Percentiles rank a stretch among this genome's conserved stretches.
Conservation (phyloP, 2,888 invertebrate genomes). For the Monochamus alternatus region DNA sequence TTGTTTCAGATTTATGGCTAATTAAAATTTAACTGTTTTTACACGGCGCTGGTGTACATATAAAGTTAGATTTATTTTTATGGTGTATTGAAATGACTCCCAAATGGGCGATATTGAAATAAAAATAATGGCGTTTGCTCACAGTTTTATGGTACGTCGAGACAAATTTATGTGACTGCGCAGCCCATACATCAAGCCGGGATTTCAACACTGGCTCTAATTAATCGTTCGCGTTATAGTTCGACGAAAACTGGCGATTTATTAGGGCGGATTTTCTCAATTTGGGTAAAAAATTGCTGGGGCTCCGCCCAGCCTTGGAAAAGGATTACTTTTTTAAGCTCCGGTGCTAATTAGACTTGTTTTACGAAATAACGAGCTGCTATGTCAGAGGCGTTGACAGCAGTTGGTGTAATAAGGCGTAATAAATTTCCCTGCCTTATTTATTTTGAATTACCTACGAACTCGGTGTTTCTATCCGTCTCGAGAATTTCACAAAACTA, state of each 20-base stretch:
- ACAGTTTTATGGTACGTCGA: slow-evolving; percentile 54
- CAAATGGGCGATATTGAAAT: slow-evolving; percentile 53
- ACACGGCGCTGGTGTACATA: slow-evolving; percentile 28
- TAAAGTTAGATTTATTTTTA: slow-evolving; percentile 42
- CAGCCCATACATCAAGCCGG: slow-evolving; percentile 52
- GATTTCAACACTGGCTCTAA: slow-evolving; percentile 59
- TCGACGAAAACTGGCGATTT: slow-evolving; percentile 56
- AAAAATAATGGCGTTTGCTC: slow-evolving; percentile 55
- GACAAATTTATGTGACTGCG: slow-evolving; percentile 58
- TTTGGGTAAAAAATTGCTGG: slow-evolving; percentile 46
- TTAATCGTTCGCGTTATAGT: slow-evolving; percentile 60
- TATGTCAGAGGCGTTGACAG: slow-evolving; percentile 53
- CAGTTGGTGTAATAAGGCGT: slow-evolving; percentile 54
- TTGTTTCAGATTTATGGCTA: slow-evolving; percentile 41
- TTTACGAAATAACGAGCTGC: slow-evolving; percentile 55
- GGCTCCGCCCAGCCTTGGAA: background rate
- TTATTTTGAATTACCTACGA: slow-evolving; percentile 35
- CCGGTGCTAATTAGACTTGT: slow-evolving; percentile 58
- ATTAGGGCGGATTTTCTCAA: slow-evolving; percentile 39
- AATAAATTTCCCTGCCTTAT: slow-evolving; percentile 41
- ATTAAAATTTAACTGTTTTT: slow-evolving; percentile 42
- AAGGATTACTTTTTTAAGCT: slow-evolving; percentile 59
- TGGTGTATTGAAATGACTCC: slow-evolving; percentile 47
- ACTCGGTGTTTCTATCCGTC: slow-evolving; percentile 33
- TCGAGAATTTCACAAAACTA: slow-evolving; percentile 49